Evolutionary conservation across 2,888 invertebrate species (phyloP).

Genomic region (Cephus pulcher): DNA sequence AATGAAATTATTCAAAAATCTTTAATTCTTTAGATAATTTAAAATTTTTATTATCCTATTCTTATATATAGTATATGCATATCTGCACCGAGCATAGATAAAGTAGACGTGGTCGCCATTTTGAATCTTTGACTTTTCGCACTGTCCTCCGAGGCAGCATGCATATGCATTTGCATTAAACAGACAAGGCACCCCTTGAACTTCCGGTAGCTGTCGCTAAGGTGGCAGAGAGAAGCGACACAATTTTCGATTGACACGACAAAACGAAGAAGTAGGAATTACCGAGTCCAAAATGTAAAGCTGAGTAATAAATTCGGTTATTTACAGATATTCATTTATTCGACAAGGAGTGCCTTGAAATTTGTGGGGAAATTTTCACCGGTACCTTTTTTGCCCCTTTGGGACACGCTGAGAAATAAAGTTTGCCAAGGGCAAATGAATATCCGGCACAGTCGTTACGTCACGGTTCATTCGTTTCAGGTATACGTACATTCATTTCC

Average conservation of each 20-base stretch:
- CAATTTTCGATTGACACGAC: neutral
- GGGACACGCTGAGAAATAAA: neutral
- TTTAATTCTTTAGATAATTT: neutral
- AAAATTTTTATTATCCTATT: too few relatives aligned
- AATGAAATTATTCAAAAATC: neutral
- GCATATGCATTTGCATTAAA: neutral
- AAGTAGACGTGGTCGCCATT: neutral
- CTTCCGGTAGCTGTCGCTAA: neutral
- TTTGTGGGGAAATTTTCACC: neutral
- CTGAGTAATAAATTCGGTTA: neutral
- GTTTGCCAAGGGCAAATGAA: neutral
- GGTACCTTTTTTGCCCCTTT: neutral
- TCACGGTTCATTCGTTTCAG: neutral
- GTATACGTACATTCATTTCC: neutral
- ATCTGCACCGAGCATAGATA: neutral
- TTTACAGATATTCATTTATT: neutral
- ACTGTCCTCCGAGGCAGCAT: neutral
- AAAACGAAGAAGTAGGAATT: neutral
- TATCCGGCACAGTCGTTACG: neutral
- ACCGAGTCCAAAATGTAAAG: neutral
- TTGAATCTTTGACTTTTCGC: neutral
- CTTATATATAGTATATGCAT: too few relatives aligned
- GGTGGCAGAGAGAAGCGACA: neutral
- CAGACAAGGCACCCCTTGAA: neutral
- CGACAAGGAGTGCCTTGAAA: neutral